Percentiles rank a stretch among this genome's conserved stretches.
Evolutionary conservation across 2,113 vertebrate genomes (phyloP).

Genomic region (Pseudolaguvia tuberculata): DNA sequence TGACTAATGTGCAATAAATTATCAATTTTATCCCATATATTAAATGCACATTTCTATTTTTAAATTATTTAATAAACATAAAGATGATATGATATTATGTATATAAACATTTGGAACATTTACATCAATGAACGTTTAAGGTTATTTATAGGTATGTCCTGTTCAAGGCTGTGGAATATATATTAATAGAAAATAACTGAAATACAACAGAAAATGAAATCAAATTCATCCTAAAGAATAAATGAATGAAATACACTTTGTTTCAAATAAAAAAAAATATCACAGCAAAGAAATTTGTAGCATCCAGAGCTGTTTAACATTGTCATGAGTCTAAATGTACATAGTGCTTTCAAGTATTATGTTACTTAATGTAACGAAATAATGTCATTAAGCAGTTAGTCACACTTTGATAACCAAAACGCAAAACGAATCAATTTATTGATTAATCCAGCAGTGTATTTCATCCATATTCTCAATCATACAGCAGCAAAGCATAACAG

Average conservation of each 20-base stretch:
- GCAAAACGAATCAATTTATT: too few relatives aligned
- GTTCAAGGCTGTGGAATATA: background rate
- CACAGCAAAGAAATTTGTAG: background rate
- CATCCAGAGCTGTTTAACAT: conserved; percentile 8
- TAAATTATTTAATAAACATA: background rate
- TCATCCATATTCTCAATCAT: background rate
- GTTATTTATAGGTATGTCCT: background rate
- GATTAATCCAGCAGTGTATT: background rate
- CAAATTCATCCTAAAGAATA: background rate
- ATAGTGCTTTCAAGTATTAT: conserved; percentile 26
- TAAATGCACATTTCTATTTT: conserved; percentile 18
- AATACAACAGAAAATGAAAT: background rate
- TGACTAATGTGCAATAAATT: conserved; percentile 42
- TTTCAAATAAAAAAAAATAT: conserved; percentile 1
- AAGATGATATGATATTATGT: background rate
- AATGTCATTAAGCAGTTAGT: background rate
- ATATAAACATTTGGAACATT: conserved; percentile 9
- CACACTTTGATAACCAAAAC: too few relatives aligned
- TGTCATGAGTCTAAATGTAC: conserved; percentile 9
- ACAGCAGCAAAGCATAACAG: background rate
- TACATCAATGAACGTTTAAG: background rate
- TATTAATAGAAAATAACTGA: too few relatives aligned
- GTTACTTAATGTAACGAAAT: background rate
- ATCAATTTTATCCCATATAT: background rate
- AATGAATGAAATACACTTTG: background rate